Conservation (phyloP, 2,113 vertebrate genomes). For the Cheilinus undulatus region DNA sequence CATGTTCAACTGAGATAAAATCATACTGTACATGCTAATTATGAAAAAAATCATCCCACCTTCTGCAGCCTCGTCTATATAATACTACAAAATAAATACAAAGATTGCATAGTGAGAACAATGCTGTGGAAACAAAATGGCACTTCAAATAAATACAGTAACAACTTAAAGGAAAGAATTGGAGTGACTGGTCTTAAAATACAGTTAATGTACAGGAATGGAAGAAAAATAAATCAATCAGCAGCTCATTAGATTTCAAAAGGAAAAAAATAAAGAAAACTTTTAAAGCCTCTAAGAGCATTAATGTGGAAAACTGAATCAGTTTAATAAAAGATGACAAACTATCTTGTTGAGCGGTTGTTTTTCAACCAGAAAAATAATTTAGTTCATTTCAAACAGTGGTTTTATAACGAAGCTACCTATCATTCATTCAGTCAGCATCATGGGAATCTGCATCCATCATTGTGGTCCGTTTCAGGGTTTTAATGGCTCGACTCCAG, state of each 20-base stretch:
- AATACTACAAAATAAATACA: conserved; percentile 90
- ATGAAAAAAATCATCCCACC: conserved; percentile 23
- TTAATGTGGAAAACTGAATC: not conserved
- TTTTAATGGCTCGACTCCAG: conserved; percentile 44
- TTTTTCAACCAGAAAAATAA: conserved; percentile 5
- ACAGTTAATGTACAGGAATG: conserved; percentile 22
- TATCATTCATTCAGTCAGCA: conserved; percentile 1
- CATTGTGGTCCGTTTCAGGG: not conserved
- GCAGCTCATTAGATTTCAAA: not conserved
- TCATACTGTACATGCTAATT: conserved; percentile 32
- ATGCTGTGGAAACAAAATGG: conserved; percentile 82
- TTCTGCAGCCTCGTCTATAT: conserved; percentile 72
- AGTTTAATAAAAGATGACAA: not conserved
- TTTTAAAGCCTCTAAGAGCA: not conserved
- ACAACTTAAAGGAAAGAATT: conserved; percentile 59
- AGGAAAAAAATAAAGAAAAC: not conserved
- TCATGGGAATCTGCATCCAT: not conserved
- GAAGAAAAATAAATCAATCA: conserved; percentile 1
- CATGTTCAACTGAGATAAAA: conserved; percentile 40
- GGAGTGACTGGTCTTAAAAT: conserved; percentile 23
- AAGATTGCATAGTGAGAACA: conserved; percentile 93
- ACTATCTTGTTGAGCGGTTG: not conserved
- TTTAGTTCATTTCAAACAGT: conserved; percentile 48
- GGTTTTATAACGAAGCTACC: not conserved
- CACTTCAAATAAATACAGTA: conserved; percentile 77